phyloP scores from a whole-genome alignment of 2,797 vertebrate species.

The Acanthurus lineatus region DNA sequence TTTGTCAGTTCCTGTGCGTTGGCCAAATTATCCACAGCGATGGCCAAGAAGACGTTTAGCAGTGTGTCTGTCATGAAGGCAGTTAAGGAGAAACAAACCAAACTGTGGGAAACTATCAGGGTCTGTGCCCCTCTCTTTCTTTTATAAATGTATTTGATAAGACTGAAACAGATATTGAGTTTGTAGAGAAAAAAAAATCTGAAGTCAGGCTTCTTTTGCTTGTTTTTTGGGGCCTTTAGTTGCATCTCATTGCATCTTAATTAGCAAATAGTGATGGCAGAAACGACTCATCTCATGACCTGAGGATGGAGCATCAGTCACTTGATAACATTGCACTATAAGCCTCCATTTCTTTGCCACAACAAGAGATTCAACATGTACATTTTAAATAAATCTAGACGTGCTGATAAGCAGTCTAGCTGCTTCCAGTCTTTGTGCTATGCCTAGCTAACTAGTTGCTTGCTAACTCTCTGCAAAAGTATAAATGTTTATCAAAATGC shows the following conservation, averaged over 20 bases:
- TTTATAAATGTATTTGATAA: neutral
- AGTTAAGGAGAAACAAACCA: slow-evolving; percentile 70
- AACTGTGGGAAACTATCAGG: neutral
- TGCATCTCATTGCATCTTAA: neutral
- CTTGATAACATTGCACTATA: neutral
- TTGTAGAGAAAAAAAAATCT: too few species aligned
- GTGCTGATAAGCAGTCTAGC: neutral
- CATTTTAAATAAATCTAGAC: neutral
- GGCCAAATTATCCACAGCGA: slow-evolving; percentile 98
- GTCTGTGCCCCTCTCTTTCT: neutral
- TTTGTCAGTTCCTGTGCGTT: slow-evolving; percentile 98
- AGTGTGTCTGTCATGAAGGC: slow-evolving; percentile 90
- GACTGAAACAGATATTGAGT: neutral
- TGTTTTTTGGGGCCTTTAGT: neutral
- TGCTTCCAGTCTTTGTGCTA: neutral
- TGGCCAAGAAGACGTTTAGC: slow-evolving; percentile 99
- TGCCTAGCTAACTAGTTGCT: too few species aligned
- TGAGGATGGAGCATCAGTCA: neutral
- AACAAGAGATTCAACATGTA: neutral
- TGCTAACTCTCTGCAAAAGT: too few species aligned
- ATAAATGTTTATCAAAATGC: neutral
- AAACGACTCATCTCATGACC: neutral
- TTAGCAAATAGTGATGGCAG: neutral
- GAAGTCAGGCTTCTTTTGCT: neutral
- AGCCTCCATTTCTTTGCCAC: neutral